Evolutionary conservation across 2,797 vertebrate genomes (phyloP).

Genomic region (Florisuga fusca): DNA sequence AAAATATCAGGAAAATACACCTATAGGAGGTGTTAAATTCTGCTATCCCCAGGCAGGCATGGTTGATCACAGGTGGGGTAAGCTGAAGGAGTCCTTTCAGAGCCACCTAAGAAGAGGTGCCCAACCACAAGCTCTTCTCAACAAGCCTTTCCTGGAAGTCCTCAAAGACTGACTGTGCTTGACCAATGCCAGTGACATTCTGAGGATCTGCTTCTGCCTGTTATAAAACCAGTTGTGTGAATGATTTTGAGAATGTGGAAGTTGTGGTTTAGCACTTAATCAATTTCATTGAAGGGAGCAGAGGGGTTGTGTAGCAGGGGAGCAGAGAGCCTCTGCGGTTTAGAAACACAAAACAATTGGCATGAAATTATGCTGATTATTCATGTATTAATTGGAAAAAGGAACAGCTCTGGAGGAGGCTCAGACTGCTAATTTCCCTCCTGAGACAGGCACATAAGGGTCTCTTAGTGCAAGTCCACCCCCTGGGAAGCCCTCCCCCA

Average conservation of each 20-base stretch:
- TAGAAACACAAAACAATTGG: not conserved
- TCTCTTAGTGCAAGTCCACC: not conserved
- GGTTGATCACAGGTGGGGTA: not conserved
- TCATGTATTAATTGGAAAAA: constrained; percentile 24
- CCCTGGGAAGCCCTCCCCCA: not conserved
- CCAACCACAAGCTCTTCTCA: not conserved
- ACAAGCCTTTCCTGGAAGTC: not conserved
- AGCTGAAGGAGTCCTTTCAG: not conserved
- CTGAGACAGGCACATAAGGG: constrained; percentile 3
- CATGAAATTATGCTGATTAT: constrained; percentile 26
- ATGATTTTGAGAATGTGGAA: not conserved
- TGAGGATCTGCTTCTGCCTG: not conserved
- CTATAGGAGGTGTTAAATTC: not conserved
- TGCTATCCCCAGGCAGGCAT: not conserved
- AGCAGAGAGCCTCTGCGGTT: not conserved
- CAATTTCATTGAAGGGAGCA: not conserved
- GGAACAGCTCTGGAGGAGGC: not conserved
- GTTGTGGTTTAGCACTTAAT: not conserved
- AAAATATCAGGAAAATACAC: not conserved
- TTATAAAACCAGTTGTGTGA: not conserved
- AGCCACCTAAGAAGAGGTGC: not conserved
- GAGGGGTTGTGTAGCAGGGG: not conserved
- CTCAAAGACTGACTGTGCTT: not conserved
- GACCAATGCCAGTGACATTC: not conserved
- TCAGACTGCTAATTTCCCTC: not conserved